Percentiles rank a stretch among this genome's conserved stretches.
Conservation (phyloP, 2,797 vertebrate genomes). For the Pangasius sanitwongsei region DNA sequence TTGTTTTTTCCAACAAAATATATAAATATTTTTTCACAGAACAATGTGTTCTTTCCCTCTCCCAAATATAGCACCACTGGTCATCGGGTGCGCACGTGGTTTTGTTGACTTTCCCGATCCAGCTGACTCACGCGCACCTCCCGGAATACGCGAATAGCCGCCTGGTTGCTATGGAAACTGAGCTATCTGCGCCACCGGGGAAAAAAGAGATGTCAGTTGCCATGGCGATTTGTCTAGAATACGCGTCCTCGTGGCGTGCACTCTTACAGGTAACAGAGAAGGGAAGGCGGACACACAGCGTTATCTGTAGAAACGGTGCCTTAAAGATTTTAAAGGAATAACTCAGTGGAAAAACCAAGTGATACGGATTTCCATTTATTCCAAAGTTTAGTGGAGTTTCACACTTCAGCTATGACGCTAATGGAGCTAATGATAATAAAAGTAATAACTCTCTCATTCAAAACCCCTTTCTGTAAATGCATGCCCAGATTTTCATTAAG, state of each 20-base stretch:
- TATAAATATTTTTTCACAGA: neutral
- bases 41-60: neutral
- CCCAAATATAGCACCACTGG: neutral
- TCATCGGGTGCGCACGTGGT: slow-evolving; percentile 29
- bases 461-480: neutral
- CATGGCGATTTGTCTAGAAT: slow-evolving; percentile 67
- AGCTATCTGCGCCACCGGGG: slow-evolving; percentile 51
- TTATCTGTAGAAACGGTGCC: neutral
- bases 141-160: slow-evolving; percentile 51
- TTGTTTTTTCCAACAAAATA: neutral
- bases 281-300: neutral
- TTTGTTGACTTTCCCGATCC: slow-evolving; percentile 49
- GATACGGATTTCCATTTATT: neutral
- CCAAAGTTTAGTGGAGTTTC: neutral
- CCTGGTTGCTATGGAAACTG: slow-evolving; percentile 74
- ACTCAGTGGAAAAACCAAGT: neutral
- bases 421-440: neutral
- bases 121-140: slow-evolving; percentile 38
- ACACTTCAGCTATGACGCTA: neutral
- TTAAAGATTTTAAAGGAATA: neutral
- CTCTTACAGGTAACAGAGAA: slow-evolving; percentile 61
- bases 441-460: neutral
- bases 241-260: slow-evolving; percentile 60
- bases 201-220: slow-evolving; percentile 66
- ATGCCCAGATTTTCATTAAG: neutral